These are phyloP conservation scores for Ceyx melanurus DNA, from an alignment of 2,113 vertebrate species.

Conservation along the genomic window DNA sequence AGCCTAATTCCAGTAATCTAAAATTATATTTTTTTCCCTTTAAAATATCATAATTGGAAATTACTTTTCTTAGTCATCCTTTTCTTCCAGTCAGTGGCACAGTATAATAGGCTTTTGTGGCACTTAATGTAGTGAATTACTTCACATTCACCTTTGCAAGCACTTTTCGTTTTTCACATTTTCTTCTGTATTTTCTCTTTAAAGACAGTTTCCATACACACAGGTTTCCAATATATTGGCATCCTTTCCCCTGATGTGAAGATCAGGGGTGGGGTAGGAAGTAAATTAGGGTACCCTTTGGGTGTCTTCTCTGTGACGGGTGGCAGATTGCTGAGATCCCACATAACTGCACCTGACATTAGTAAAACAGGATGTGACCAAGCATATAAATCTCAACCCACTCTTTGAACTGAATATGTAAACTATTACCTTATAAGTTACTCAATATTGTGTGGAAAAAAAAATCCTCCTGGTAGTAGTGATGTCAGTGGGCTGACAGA, in stretches of 20 bases:
- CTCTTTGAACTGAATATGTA: not conserved
- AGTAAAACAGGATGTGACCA: not conserved
- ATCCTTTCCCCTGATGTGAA: not conserved
- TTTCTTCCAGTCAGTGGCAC: not conserved
- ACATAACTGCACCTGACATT: not conserved
- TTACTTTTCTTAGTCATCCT: not conserved
- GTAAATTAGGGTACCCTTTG: not conserved
- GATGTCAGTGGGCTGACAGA: not conserved
- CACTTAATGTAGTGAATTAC: not conserved
- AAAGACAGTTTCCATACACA: not conserved
- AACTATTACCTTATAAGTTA: not conserved
- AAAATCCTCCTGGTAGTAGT: not conserved
- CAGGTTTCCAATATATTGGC: not conserved
- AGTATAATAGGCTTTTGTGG: not conserved
- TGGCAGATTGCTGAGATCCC: not conserved
- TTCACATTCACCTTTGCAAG: not conserved
- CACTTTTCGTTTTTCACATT: not conserved
- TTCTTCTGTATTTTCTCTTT: not conserved
- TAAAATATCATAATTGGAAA: not conserved
- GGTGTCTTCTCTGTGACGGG: fast-evolving
- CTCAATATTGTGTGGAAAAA: not conserved
- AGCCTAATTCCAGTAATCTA: not conserved
- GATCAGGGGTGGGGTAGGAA: fast-evolving
- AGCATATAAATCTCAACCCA: not conserved
- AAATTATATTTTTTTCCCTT: not conserved